A percentile compares a stretch with the other conserved stretches of the same genome.
phyloP scores from a whole-genome alignment of 2,888 invertebrate genomes.

The Watsonalla binaria region DNA sequence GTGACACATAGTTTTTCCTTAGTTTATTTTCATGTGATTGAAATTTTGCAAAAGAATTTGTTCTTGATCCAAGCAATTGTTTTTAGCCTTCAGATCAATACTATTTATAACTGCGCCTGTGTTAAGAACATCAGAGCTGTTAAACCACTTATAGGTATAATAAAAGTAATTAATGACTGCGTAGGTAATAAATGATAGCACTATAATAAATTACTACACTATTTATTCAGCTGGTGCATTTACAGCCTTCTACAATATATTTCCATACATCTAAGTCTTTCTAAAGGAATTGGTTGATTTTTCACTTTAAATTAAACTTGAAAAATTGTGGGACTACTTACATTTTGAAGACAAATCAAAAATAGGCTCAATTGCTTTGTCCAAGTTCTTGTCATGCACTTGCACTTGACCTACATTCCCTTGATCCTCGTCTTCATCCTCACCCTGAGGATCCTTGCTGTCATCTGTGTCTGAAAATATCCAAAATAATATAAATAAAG shows the following conservation, averaged over 20 bases:
- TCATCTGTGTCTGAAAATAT: constrained; percentile 43
- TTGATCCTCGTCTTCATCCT: constrained; percentile 31
- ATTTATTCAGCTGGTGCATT: too few relatives aligned
- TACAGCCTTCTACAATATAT: not conserved
- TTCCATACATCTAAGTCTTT: not conserved
- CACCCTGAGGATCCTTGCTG: constrained; percentile 30
- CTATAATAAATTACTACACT: too few relatives aligned
- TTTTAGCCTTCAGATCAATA: too few relatives aligned
- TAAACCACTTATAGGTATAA: too few relatives aligned
- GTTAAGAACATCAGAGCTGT: too few relatives aligned
- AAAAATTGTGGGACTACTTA: constrained; percentile 11
- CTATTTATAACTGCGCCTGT: too few relatives aligned
- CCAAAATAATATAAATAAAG: not conserved
- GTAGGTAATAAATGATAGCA: too few relatives aligned
- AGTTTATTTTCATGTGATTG: too few relatives aligned
- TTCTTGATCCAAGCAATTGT: too few relatives aligned
- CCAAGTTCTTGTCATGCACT: constrained; percentile 14
- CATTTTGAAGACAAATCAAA: constrained; percentile 24
- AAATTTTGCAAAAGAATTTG: too few relatives aligned
- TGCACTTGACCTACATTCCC: constrained; percentile 20
- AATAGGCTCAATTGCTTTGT: constrained; percentile 19
- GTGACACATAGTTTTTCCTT: too few relatives aligned
- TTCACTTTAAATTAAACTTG: not conserved
- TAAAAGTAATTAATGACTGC: too few relatives aligned
- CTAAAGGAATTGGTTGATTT: not conserved